These are phyloP conservation scores for Lithobates sylvaticus DNA, from an alignment of 2,797 vertebrate species.

Conservation along the genomic window DNA sequence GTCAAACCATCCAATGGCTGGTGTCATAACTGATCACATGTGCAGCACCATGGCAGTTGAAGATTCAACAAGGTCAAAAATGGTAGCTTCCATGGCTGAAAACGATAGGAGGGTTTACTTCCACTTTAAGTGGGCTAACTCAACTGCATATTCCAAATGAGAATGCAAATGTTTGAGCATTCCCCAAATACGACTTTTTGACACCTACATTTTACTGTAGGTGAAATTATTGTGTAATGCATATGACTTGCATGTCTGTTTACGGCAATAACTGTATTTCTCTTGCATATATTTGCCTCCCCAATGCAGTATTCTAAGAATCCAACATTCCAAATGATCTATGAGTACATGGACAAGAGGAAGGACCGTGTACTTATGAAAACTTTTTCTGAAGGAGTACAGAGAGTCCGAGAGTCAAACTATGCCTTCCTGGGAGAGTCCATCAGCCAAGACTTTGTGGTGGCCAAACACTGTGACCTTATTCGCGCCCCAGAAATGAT, in stretches of 20 bases:
- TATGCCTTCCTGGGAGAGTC: conserved; percentile 90
- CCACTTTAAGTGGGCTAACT: neutral
- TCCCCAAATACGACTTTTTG: neutral
- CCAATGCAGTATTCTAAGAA: conserved; percentile 81
- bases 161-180: too few species aligned
- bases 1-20: too few species aligned
- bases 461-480: conserved; percentile 81
- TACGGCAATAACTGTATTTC: neutral
- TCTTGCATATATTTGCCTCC: neutral
- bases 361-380: conserved; percentile 74
- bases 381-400: conserved; percentile 79
- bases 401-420: conserved; percentile 78
- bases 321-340: conserved; percentile 78
- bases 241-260: neutral
- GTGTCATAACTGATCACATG: too few species aligned
- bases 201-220: neutral
- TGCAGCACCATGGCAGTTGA: too few species aligned
- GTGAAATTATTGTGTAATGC: too few species aligned
- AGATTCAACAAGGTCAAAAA: too few species aligned
- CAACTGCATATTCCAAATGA: neutral
- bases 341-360: conserved; percentile 86
- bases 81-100: too few species aligned
- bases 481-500: conserved; percentile 79
- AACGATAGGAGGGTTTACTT: too few species aligned
- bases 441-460: conserved; percentile 82